Base-by-base conservation (phyloP, 2,113 vertebrate genomes). In the Micronycteris hirsuta region DNA sequence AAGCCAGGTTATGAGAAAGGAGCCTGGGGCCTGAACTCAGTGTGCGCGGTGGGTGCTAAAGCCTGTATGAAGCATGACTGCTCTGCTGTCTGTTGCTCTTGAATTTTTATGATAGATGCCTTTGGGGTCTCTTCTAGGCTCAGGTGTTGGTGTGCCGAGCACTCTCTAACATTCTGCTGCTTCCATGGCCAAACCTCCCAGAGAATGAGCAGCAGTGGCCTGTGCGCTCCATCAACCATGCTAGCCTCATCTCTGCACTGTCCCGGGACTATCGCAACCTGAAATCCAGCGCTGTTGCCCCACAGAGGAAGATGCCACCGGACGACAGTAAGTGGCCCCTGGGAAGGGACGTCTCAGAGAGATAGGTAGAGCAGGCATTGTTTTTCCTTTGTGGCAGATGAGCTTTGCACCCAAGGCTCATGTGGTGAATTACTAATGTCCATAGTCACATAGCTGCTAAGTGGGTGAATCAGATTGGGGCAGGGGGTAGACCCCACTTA, bases 191-290 rank as follows among this genome's bases (percentile, higher is more conserved):
- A 58, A 99, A 99, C 82, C 98, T 99, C 36, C 99, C 99, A 0
- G 99, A 99, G 98, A 98, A 96, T 0, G 99, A 99, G 74, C 99
- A 99, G 98, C 99, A 99, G 97, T 99, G 99, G 99, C 99, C 98
- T 0, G 98, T 99, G 17, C 99, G 99, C 91, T 99, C 99, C 86
- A 98, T 98, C 97, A 99, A 99, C 98, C 99, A 99, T 0, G 98
- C 98, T 98, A 99, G 98, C 97, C 98, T 99, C 0, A 95, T 99
- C 95, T 98, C 99, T 4, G 99, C 99, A 0, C 99, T 99, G 77
- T 99, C 99, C 0, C 98, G 99, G 58, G 98, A 99, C 33, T 99
- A 99, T 96, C 99, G 99, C 14, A 98, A 96, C 68, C 98, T 99
- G 91, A 99, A 99, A 96, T 98, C 98, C 91, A 98, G 22, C 2